These are phyloP conservation scores for Parnassius mnemosyne DNA, from an alignment of 2,888 invertebrate species.

Conservation along the genomic window DNA sequence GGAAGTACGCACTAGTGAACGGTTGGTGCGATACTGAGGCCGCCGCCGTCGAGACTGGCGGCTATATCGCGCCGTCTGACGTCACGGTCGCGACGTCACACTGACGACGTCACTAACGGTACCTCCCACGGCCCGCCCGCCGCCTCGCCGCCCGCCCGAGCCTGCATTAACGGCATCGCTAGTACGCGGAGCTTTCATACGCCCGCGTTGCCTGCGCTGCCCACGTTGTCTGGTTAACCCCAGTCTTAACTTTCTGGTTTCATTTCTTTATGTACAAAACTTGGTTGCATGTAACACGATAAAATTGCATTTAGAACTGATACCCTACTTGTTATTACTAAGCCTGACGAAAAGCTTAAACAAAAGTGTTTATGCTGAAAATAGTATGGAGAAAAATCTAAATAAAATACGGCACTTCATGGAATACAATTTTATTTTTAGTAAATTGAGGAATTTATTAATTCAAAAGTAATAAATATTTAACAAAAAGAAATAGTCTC, in stretches of 20 bases:
- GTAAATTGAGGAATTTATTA: too few relatives aligned
- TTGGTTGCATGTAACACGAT: too few relatives aligned
- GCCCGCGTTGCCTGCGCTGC: constrained; percentile 50
- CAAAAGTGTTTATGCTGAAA: too few relatives aligned
- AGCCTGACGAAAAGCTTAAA: too few relatives aligned
- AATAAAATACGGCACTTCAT: background rate
- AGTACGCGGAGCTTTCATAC: constrained; percentile 74
- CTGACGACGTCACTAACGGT: constrained; percentile 77
- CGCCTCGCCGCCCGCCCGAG: constrained; percentile 76
- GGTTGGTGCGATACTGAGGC: constrained; percentile 80
- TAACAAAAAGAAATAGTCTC: too few relatives aligned
- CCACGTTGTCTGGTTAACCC: constrained; percentile 24
- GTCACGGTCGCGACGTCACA: constrained; percentile 74
- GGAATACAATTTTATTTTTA: too few relatives aligned
- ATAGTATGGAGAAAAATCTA: constrained; percentile 4
- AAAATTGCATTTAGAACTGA: too few relatives aligned
- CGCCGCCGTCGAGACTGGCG: constrained; percentile 77
- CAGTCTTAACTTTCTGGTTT: too few relatives aligned
- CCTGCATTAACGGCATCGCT: constrained; percentile 79
- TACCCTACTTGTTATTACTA: too few relatives aligned
- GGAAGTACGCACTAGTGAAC: constrained; percentile 66
- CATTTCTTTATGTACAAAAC: too few relatives aligned
- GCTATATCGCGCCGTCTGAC: constrained; percentile 79
- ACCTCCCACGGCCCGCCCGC: constrained; percentile 79
- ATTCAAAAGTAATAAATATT: too few relatives aligned